Percentiles rank a stretch among this genome's conserved stretches.
phyloP scores from a whole-genome alignment of 2,113 vertebrate genomes.

The Cricetomys ansorgei region DNA sequence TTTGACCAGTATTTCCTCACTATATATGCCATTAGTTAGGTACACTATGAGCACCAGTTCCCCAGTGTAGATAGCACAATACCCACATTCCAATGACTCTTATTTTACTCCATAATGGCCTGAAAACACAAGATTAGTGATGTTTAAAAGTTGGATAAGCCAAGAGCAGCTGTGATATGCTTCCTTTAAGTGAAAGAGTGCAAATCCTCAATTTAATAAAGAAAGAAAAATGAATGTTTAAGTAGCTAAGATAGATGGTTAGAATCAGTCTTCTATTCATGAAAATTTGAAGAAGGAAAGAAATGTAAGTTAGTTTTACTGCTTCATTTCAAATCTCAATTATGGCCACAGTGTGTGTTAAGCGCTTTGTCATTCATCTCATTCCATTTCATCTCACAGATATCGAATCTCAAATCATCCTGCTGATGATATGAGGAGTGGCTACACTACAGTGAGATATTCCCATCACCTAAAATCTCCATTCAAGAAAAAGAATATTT shows the following conservation, averaged over 20 bases:
- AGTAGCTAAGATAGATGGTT: neutral
- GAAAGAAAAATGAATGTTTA: neutral
- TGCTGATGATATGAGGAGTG: neutral
- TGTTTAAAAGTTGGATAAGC: neutral
- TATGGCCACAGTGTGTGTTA: neutral
- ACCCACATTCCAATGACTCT: neutral
- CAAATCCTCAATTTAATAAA: neutral
- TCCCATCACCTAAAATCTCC: neutral
- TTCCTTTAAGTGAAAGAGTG: neutral
- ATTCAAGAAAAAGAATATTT: neutral
- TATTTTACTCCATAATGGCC: neutral
- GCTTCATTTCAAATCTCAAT: neutral
- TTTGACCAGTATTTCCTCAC: neutral
- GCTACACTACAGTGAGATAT: too few species aligned
- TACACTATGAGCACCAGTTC: too few species aligned
- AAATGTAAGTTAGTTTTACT: neutral
- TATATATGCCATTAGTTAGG: neutral
- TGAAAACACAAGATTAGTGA: neutral
- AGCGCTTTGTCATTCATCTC: neutral
- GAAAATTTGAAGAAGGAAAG: neutral
- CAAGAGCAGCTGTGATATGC: neutral
- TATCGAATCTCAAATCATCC: neutral
- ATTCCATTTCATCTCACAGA: neutral
- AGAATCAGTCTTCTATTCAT: neutral
- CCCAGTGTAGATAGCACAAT: too few species aligned